Base-by-base conservation (phyloP, 2,888 invertebrate species). In the Hirtodrosophila confusa region DNA sequence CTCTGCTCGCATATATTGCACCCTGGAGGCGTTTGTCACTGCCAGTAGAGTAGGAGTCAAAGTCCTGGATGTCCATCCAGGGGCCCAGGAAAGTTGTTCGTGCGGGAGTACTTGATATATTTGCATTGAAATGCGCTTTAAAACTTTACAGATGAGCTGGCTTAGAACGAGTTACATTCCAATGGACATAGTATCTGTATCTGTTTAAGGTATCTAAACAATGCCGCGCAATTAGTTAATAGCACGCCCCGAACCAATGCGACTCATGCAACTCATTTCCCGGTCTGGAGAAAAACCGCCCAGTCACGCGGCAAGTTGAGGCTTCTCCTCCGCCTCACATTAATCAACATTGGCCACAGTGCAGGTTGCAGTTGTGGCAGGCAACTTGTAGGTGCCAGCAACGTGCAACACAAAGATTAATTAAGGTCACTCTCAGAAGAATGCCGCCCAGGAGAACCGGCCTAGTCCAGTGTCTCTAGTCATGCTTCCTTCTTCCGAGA, bases 371-470 rank as follows among this genome's bases (percentile, higher is more conserved):
- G 48, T 54, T 47, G 31, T 54, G 50, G 51, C 69, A 56, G 54
- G 57, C 62, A 53, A 61, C 65, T 75, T 62, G 66, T 58, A 66
- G 58, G 54, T 51, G 45, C 60, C 53, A 33, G 44, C 37, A 40
- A 33, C 68, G 39, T 31, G 48, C 37, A 44, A 41, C 57, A 51
- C 63, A 41, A 67, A 82, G 84, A 84, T 86, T 84, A 88, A 88
- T 84, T 88, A 83, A 86, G 86, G 88, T 79, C 88, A 87, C 23
- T 45, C 61, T 69, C 61, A 48, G 71, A 84, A 77, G 82, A 84
- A 73, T 73, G 84, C 87, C 86, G 84, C 62, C 77, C 37, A 36
- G 41, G 35, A 31, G 54, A 41, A 31, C 49, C 33, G 37, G 23
- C 43, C 37, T 17, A 54, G 41, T 23, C 37, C 31, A 29, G 43